These are phyloP conservation scores for Anguilla anguilla DNA, from an alignment of 2,797 vertebrate species.

Conservation along the genomic window DNA sequence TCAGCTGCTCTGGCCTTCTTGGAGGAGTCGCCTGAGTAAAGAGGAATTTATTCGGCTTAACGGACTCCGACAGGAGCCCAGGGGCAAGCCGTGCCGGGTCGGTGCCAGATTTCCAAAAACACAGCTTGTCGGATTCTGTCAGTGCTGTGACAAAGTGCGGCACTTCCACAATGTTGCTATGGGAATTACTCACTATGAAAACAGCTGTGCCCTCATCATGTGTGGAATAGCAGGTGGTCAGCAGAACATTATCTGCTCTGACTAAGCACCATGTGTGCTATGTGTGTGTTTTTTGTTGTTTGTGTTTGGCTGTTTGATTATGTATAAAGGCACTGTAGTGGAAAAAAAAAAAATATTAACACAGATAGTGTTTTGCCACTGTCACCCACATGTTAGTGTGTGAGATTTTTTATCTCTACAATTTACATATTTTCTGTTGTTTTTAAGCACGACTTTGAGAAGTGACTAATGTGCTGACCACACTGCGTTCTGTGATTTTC, in stretches of 20 bases:
- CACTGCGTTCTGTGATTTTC: not conserved
- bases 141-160: not conserved
- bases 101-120: not conserved
- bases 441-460: not conserved
- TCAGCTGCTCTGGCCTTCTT: not conserved
- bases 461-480: not conserved
- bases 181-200: not conserved
- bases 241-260: not conserved
- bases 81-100: not conserved
- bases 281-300: not conserved
- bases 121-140: not conserved
- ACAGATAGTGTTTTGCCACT: not conserved
- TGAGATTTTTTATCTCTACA: not conserved
- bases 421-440: not conserved
- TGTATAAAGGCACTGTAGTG: not conserved
- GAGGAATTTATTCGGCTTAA: not conserved
- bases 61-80: not conserved
- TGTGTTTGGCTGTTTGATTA: not conserved
- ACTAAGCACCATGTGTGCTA: not conserved
- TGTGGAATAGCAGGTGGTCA: not conserved
- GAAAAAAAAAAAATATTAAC: not conserved
- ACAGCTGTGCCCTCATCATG: not conserved
- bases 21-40: not conserved
- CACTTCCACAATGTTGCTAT: not conserved
- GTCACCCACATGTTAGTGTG: not conserved